Evolutionary conservation across 2,797 vertebrate genomes (phyloP).

Genomic region (Gymnoscopelus microlampas): DNA sequence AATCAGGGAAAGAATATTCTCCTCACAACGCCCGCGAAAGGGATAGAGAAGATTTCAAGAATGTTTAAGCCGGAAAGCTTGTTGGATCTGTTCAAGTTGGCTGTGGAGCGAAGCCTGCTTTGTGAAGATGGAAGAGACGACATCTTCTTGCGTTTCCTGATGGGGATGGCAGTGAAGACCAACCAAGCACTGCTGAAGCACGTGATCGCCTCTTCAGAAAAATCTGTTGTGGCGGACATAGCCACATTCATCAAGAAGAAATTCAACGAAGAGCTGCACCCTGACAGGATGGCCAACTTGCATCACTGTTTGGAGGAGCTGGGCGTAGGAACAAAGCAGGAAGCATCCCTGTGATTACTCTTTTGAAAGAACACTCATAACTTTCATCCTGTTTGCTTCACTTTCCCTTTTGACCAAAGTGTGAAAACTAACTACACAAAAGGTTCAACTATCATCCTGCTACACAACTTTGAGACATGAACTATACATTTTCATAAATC

Average conservation of each 20-base stretch:
- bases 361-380: no score
- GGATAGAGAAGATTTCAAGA: conserved; percentile 39
- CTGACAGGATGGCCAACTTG: conserved; percentile 57
- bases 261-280: conserved; percentile 53
- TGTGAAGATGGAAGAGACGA: conserved; percentile 64
- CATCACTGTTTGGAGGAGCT: conserved; percentile 73
- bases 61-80: conserved; percentile 41
- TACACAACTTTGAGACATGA: no score
- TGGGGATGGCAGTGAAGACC: conserved; percentile 64
- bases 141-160: conserved; percentile 79
- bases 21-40: conserved; percentile 42
- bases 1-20: conserved; percentile 67
- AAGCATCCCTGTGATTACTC: no score
- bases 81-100: conserved; percentile 61
- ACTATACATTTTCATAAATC: no score
- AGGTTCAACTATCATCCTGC: no score
- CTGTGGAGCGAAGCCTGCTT: conserved; percentile 67
- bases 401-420: no score
- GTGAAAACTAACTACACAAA: no score
- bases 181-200: conserved; percentile 68
- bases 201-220: conserved; percentile 31
- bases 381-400: no score
- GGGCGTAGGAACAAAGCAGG: background rate
- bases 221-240: conserved; percentile 38
- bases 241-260: conserved; percentile 64